Conservation (phyloP, 2,888 invertebrate genomes). For the Amaurobius ferox region DNA sequence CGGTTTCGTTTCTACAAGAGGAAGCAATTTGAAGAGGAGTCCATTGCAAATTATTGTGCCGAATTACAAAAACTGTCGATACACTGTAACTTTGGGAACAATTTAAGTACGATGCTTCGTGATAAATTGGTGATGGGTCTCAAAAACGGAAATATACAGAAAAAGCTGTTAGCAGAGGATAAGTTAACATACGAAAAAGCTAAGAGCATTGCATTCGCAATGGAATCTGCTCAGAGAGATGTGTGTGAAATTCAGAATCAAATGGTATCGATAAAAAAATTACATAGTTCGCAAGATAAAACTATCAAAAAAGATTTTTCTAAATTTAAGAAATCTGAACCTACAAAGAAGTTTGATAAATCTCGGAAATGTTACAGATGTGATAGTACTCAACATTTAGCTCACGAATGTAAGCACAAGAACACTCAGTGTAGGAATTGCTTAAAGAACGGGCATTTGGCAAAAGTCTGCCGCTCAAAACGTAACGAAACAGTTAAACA, state of each 20-base stretch:
- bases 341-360: conserved; percentile 43
- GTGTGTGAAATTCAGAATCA: conserved; percentile 54
- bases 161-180: conserved; percentile 54
- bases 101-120: conserved; percentile 50
- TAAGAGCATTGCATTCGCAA: conserved; percentile 55
- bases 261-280: conserved; percentile 47
- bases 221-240: conserved; percentile 54
- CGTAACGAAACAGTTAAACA: conserved; percentile 48
- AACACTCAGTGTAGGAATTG: conserved; percentile 41
- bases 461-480: conserved; percentile 43
- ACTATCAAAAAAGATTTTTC: conserved; percentile 39
- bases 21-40: too few species aligned
- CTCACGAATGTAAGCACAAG: conserved; percentile 52
- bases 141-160: conserved; percentile 50
- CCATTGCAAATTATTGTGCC: too few species aligned
- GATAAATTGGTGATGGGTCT: conserved; percentile 55
- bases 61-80: too few species aligned
- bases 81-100: too few species aligned
- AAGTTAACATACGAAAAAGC: conserved; percentile 54
- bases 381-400: conserved; percentile 56
- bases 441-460: conserved; percentile 48
- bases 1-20: too few species aligned
- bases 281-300: conserved; percentile 46
- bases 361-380: conserved; percentile 56
- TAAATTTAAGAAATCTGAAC: conserved; percentile 48